Percentiles rank a stretch among this genome's conserved stretches.
Evolutionary conservation across 2,888 invertebrate species (phyloP).

Genomic region (Agrotis exclamationis): DNA sequence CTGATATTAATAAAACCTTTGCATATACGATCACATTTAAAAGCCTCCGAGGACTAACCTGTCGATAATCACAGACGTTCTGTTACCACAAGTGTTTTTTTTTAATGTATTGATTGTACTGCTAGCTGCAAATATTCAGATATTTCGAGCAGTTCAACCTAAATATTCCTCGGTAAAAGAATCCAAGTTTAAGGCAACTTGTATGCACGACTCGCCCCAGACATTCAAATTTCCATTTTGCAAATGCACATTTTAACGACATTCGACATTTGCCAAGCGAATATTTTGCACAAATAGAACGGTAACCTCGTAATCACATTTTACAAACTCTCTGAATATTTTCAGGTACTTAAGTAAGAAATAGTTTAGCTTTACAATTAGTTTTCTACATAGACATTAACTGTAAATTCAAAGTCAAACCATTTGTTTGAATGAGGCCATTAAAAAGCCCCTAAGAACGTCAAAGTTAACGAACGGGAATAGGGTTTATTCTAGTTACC

Average conservation of each 20-base stretch:
- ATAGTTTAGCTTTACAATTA: background rate
- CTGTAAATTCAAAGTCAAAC: background rate
- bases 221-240: constrained; percentile 60
- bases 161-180: constrained; percentile 7
- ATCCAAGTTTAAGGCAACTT: constrained; percentile 42
- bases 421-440: background rate
- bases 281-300: constrained; percentile 32
- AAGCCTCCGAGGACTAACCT: background rate
- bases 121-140: constrained; percentile 28
- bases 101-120: constrained; percentile 16
- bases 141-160: background rate
- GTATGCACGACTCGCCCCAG: constrained; percentile 49
- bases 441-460: background rate
- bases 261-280: constrained; percentile 41
- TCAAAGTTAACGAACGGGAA: background rate
- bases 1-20: background rate
- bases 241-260: constrained; percentile 61
- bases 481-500: background rate
- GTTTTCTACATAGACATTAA: background rate
- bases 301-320: constrained; percentile 14
- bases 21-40: background rate
- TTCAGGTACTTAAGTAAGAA: background rate
- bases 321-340: background rate
- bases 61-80: background rate
- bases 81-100: background rate